Conservation (phyloP, 2,888 invertebrate genomes). For the Mesorhabditis spiculigera region DNA sequence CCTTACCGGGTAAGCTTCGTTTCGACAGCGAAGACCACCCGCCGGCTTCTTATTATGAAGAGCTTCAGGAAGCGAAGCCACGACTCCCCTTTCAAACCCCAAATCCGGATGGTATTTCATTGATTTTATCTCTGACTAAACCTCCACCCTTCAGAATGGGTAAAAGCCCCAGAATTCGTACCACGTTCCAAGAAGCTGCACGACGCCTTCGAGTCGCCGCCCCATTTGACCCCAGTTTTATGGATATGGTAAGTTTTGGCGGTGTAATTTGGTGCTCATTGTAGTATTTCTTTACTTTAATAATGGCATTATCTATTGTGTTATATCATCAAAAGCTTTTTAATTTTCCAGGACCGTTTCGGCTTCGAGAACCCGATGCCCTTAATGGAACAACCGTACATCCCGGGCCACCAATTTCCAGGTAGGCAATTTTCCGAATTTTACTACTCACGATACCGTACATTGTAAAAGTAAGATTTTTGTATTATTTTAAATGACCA, state of each 20-base stretch:
- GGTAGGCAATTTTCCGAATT: too few species aligned
- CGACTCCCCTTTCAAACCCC: conserved; percentile 33
- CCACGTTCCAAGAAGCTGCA: conserved; percentile 31
- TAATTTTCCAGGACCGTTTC: too few species aligned
- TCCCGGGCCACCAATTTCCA: background rate
- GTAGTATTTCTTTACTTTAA: background rate
- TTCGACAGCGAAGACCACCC: conserved; percentile 49
- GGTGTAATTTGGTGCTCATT: too few species aligned
- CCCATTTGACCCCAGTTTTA: background rate
- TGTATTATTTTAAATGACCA: too few species aligned
- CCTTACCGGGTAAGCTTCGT: conserved; percentile 15
- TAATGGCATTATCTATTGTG: background rate
- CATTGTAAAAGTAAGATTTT: too few species aligned
- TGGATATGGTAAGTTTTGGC: too few species aligned
- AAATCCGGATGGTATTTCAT: conserved; percentile 30
- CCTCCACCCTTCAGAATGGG: conserved; percentile 42
- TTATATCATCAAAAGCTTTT: too few species aligned
- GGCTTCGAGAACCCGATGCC: too few species aligned
- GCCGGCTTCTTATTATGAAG: conserved; percentile 40
- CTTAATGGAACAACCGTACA: background rate
- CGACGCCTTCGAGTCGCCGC: conserved; percentile 18
- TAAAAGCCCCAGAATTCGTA: conserved; percentile 44
- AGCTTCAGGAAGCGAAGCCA: conserved; percentile 19
- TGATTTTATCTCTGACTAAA: too few species aligned
- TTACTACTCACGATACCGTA: too few species aligned